Conservation (phyloP, 1,140 invertebrate genomes). For the Drosophila ficusphila region DNA sequence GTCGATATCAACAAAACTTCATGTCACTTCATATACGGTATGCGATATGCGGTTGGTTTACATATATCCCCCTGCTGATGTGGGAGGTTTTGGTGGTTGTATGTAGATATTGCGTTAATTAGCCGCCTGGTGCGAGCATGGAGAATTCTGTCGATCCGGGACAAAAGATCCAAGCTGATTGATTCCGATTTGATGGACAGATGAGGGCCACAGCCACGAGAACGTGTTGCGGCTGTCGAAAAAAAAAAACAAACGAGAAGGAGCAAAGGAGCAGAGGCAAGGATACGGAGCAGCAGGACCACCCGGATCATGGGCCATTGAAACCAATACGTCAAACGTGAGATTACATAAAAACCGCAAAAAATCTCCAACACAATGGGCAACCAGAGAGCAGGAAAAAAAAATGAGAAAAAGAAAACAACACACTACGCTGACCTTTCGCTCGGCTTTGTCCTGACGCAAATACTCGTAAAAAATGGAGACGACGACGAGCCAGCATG, state of each 20-base stretch:
- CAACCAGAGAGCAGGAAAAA: background rate
- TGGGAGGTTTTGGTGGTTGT: background rate
- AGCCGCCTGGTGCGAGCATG: constrained; percentile 34
- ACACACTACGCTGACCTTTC: constrained; percentile 55
- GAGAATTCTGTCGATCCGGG: constrained; percentile 1
- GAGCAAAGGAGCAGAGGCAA: background rate
- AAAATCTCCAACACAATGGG: constrained; percentile 65
- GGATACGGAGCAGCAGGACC: constrained; percentile 24
- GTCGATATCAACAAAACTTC: constrained; percentile 24
- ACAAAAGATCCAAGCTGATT: constrained; percentile 22
- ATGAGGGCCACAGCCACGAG: constrained; percentile 29
- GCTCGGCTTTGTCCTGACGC: constrained; percentile 59
- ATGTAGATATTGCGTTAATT: constrained; percentile 23
- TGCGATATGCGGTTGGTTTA: background rate
- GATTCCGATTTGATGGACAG: constrained; percentile 32
- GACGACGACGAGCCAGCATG: constrained; percentile 56
- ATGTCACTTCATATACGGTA: constrained; percentile 1
- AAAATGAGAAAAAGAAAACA: background rate
- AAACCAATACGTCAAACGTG: constrained; percentile 78
- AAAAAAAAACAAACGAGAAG: background rate
- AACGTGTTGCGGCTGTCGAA: constrained; percentile 60
- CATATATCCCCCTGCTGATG: background rate
- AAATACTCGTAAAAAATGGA: constrained; percentile 76
- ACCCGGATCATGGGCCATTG: constrained; percentile 58
- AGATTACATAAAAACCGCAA: constrained; percentile 79